Evolutionary conservation across 1,140 invertebrate species (phyloP).

Genomic region (Drosophila truncata): DNA sequence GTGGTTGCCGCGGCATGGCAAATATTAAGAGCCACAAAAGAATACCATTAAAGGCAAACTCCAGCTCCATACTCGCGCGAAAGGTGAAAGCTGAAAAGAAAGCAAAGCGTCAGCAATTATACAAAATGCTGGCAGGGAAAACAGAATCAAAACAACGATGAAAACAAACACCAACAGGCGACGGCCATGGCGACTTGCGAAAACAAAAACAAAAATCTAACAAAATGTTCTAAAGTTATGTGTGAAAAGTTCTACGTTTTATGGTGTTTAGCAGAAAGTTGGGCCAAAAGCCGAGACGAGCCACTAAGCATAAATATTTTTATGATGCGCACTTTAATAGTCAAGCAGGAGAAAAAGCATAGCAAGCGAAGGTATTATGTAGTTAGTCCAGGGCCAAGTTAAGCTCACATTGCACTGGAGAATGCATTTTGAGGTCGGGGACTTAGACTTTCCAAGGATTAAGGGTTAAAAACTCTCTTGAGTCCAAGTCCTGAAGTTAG

Average conservation of each 20-base stretch:
- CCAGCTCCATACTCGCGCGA: slow-evolving; percentile 13
- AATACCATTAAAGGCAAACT: slow-evolving; percentile 51
- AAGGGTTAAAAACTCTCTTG: background rate
- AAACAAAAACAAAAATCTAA: slow-evolving; percentile 45
- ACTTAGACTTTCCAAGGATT: slow-evolving; percentile 23
- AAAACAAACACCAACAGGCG: slow-evolving; percentile 14
- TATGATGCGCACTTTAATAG: slow-evolving; percentile 46
- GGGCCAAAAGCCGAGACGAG: background rate
- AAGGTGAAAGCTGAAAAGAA: slow-evolving; percentile 64
- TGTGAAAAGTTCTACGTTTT: slow-evolving; percentile 54
- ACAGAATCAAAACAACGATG: slow-evolving; percentile 24
- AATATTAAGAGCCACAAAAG: slow-evolving; percentile 72
- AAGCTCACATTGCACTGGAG: slow-evolving; percentile 31
- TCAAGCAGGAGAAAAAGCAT: background rate
- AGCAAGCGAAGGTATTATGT: slow-evolving; percentile 30
- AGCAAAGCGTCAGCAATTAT: slow-evolving; percentile 78
- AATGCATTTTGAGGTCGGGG: slow-evolving; percentile 22
- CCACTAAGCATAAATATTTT: slow-evolving; percentile 47
- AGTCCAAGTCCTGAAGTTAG: background rate
- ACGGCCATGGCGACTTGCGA: slow-evolving; percentile 11
- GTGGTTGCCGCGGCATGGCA: slow-evolving; percentile 18
- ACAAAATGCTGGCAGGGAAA: slow-evolving; percentile 53
- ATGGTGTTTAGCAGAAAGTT: slow-evolving; percentile 59
- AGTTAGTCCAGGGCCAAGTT: slow-evolving; percentile 30
- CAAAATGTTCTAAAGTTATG: slow-evolving; percentile 47